A percentile compares a stretch with the other conserved stretches of the same genome.
Evolutionary conservation across 2,113 vertebrate genomes (phyloP).

Genomic region (Lasiurus borealis): DNA sequence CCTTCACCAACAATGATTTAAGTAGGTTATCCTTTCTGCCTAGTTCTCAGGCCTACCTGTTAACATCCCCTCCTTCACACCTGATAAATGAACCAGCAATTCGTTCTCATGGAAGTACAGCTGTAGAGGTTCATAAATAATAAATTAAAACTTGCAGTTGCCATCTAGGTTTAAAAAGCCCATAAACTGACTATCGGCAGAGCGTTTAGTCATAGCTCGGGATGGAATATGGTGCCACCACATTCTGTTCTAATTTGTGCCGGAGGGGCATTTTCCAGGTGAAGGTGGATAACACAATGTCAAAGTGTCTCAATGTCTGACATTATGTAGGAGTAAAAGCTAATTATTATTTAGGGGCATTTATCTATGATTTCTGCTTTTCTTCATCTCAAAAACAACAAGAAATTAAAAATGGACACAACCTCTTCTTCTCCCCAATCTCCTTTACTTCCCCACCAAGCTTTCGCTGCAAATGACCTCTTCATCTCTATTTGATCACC

Average conservation of each 20-base stretch:
- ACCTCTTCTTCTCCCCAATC: not conserved
- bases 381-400: not conserved
- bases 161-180: slow-evolving; percentile 53
- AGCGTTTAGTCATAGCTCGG: not conserved
- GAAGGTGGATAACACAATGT: not conserved
- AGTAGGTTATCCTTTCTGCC: slow-evolving; percentile 50
- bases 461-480: not conserved
- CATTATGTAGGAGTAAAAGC: not conserved
- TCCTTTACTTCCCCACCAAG: not conserved
- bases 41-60: slow-evolving; percentile 79
- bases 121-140: slow-evolving; percentile 85
- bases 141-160: slow-evolving; percentile 84
- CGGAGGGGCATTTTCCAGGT: slow-evolving; percentile 22
- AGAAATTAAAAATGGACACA: not conserved
- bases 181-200: not conserved
- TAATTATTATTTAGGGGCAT: not conserved
- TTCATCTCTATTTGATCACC: not conserved
- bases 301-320: not conserved
- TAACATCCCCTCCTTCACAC: slow-evolving; percentile 87
- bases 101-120: slow-evolving; percentile 84
- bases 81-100: slow-evolving; percentile 81
- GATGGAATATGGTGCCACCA: not conserved
- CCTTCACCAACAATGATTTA: not conserved
- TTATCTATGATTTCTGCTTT: not conserved
- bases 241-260: not conserved